Percentiles rank a stretch among this genome's conserved stretches.
Evolutionary conservation across 2,888 invertebrate genomes (phyloP).

Genomic region (Sycophila texana): DNA sequence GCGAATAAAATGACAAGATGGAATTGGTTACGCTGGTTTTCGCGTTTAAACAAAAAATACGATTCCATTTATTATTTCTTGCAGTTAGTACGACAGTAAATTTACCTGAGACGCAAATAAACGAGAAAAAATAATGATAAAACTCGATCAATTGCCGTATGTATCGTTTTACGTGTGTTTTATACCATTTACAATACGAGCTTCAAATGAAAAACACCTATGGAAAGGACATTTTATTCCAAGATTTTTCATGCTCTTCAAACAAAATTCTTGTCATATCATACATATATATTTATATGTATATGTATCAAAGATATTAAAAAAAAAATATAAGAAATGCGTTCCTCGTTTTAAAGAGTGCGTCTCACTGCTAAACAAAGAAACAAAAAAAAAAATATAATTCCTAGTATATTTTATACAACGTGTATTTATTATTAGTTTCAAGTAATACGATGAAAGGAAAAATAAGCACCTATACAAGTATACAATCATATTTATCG

Average conservation of each 20-base stretch:
- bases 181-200: constrained; percentile 52
- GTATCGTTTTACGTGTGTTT: constrained; percentile 42
- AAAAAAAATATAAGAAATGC: constrained; percentile 44
- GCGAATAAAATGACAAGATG: constrained; percentile 1
- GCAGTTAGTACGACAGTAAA: not conserved
- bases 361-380: constrained; percentile 55
- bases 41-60: no score
- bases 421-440: constrained; percentile 54
- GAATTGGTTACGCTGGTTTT: constrained; percentile 1
- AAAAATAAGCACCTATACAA: constrained; percentile 55
- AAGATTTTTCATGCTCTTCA: constrained; percentile 48
- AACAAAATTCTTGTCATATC: constrained; percentile 54
- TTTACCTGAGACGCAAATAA: constrained; percentile 19
- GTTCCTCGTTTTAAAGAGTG: constrained; percentile 55
- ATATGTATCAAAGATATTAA: constrained; percentile 16
- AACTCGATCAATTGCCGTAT: constrained; percentile 19
- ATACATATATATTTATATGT: constrained; percentile 36
- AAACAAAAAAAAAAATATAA: constrained; percentile 51
- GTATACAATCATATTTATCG: constrained; percentile 58
- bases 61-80: not conserved
- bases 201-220: constrained; percentile 34
- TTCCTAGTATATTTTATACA: constrained; percentile 59
- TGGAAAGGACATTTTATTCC: constrained; percentile 40
- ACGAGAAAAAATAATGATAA: not conserved
- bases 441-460: constrained; percentile 47